These are phyloP conservation scores for Pseudopleuronectes americanus DNA, from an alignment of 2,797 vertebrate species.

Conservation along the genomic window DNA sequence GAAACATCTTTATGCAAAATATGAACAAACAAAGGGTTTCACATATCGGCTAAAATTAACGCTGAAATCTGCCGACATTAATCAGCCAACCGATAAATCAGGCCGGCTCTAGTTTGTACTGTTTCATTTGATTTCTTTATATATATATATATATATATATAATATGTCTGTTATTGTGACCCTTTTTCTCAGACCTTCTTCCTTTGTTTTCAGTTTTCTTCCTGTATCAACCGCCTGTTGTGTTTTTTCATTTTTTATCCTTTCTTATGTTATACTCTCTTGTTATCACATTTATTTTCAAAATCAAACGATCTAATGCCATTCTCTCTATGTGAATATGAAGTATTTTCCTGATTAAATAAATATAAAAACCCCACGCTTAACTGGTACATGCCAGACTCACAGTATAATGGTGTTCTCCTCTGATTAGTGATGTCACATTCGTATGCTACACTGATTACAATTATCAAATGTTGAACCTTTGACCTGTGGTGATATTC, in stretches of 20 bases:
- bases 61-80: too few species aligned
- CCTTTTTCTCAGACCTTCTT: neutral
- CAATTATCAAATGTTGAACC: conserved; percentile 1
- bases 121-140: neutral
- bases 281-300: neutral
- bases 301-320: neutral
- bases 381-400: neutral
- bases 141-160: too few species aligned
- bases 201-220: neutral
- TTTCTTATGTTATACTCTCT: neutral
- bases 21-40: too few species aligned
- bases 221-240: neutral
- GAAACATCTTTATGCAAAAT: too few species aligned
- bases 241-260: neutral
- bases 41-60: too few species aligned
- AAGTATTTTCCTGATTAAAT: conserved; percentile 14
- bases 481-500: conserved; percentile 15
- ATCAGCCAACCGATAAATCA: too few species aligned
- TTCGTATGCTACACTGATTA: conserved; percentile 12
- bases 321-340: neutral
- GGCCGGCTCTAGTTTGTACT: neutral
- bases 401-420: neutral
- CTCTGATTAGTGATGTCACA: conserved; percentile 7
- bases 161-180: neutral
- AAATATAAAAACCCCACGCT: neutral